These are phyloP conservation scores for Syngnathus rostellatus DNA, from an alignment of 2,797 vertebrate species.

Conservation along the genomic window DNA sequence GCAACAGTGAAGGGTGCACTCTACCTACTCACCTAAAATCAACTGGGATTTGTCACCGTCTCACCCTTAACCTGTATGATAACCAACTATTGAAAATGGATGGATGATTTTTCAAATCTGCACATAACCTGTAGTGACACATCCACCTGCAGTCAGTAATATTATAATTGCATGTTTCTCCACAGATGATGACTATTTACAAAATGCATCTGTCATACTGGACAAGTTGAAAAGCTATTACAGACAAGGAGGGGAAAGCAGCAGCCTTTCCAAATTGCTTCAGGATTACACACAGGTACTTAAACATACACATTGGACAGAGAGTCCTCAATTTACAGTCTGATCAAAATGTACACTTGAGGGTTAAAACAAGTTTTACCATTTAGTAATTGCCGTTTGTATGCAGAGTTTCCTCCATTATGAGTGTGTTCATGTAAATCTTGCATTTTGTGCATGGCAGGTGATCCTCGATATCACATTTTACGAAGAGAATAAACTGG, in stretches of 20 bases:
- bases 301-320: neutral
- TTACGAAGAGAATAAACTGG: conserved; percentile 92
- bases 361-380: neutral
- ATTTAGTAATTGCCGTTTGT: neutral
- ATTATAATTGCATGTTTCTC: conserved; percentile 21
- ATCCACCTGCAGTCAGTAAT: conserved; percentile 11
- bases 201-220: conserved; percentile 81
- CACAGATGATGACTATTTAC: conserved; percentile 85
- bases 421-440: neutral
- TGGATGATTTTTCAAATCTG: neutral
- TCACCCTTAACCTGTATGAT: neutral
- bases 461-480: conserved; percentile 90
- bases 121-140: no score
- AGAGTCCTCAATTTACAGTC: neutral
- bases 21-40: neutral
- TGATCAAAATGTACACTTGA: neutral
- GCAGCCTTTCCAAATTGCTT: conserved; percentile 72
- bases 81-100: neutral
- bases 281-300: conserved; percentile 93
- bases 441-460: conserved; percentile 52
- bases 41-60: neutral
- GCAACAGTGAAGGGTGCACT: neutral
- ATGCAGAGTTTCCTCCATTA: neutral
- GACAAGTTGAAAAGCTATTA: conserved; percentile 79
- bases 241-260: conserved; percentile 75